Base-by-base conservation (phyloP, 2,888 invertebrate genomes). In the Acleris holmiana region DNA sequence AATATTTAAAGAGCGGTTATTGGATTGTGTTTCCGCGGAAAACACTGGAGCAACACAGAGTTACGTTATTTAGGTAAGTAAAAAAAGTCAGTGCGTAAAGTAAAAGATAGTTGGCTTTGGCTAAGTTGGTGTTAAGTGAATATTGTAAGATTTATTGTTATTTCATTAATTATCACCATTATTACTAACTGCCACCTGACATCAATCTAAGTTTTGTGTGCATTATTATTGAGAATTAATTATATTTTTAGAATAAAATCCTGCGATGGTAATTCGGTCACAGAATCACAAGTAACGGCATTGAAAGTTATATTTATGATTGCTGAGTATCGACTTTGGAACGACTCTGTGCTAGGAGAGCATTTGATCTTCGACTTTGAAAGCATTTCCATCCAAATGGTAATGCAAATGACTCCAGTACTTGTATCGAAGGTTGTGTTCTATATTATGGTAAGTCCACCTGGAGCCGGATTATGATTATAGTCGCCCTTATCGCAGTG, bases 301-400 rank as follows among this genome's bases (percentile, higher is more conserved):
- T n/a, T 44, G 3, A 78, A 74, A 57, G 19, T 76, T 4, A 70
- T 71, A 0, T 76, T 74, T 18, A 58, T 80, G 65, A 65, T 68
- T 1, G 55, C n/a, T 15, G 67, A 68, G 19, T 68, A 68, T 17
- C 57, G 61, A 2, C 18, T 68, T 7, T 60, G 54, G 46, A 68
- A 68, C 25, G 67, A 68, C 51, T 17, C 50, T 2, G 53, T 35
- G 8, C 29, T 51, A 7, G 65, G 61, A 10, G 67, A 68, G 10
- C 64, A 68, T 8, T 51, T 46, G 13, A 55, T 68, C 15, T 35
- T 68, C 0, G 61, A 61, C 55, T 62, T 61, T 18, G 23, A 51
- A 19, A 29, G 65, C 23, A 4, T 44, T 6, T 41, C 49, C 10
- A 19, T 65, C 1, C 57, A 61, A 10, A 23, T 55, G 7, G 49